Base-by-base conservation (phyloP, 2,113 vertebrate genomes). In the Carettochelys insculpta region DNA sequence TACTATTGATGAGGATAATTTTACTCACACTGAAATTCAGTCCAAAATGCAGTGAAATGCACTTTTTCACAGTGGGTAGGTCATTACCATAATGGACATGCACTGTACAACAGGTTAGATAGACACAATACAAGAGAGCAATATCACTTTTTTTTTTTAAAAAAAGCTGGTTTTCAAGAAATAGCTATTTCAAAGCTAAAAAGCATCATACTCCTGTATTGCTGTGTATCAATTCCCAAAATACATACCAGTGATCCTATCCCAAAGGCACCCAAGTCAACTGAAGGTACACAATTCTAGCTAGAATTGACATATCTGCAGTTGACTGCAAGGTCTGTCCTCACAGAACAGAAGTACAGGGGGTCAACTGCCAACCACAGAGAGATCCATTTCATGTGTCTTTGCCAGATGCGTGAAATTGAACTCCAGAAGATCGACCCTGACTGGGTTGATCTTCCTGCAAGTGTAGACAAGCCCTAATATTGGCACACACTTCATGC, bases 41-140 rank as follows among this genome's bases (percentile, higher is more conserved):
- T 22, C n/a, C 61, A 68, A 68, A 8, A 22, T 19, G 71, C 31
- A 8, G 56, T 83, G 83, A 94, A 92, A 90, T 8, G 89, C 92
- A 95, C 85, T 95, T 96, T 94, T 94, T 90, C 94, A 95, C 95
- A 95, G 93, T 89, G 86, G 89, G 95, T 87, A 94, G 94, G 83
- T 92, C 87, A 90, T 93, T 89, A 78, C 92, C 89, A 87, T 88
- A 90, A 77, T 90, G 94, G 95, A 94, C 94, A 94, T 95, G 95
- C 43, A 95, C 89, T 92, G 71, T 93, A 95, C 95, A 92, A 90
- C 81, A 88, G 94, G 83, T 94, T 90, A 73, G 48, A 78, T 45
- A 88, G 81, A 79, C 94, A 95, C 65, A 77, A 94, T 94, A 76
- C 48, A 95, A 61, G 61, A 86, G 52, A 0, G 82, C 48, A 0